These are phyloP conservation scores for Ectemnius lituratus DNA, from an alignment of 2,888 invertebrate species.

Conservation along the genomic window DNA sequence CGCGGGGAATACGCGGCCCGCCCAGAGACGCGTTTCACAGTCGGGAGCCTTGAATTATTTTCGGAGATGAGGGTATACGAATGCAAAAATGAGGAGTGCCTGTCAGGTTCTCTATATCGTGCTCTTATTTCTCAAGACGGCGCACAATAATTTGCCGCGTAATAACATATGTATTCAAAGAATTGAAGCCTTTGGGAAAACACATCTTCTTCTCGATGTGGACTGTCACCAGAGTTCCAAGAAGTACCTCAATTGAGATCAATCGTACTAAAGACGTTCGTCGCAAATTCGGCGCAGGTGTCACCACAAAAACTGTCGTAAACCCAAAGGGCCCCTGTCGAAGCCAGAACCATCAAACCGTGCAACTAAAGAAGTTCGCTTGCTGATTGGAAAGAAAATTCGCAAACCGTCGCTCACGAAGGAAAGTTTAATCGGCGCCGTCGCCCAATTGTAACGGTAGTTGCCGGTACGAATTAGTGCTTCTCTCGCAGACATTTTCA, in stretches of 20 bases:
- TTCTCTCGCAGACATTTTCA: conserved; percentile 20
- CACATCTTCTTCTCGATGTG: neutral
- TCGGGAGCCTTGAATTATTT: conserved; percentile 27
- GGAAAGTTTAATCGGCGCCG: conserved; percentile 36
- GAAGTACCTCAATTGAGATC: conserved; percentile 46
- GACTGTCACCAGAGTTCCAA: conserved; percentile 33
- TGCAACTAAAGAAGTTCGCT: neutral
- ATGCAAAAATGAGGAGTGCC: neutral
- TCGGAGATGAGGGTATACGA: conserved; percentile 16
- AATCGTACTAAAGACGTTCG: conserved; percentile 17
- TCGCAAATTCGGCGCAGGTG: conserved; percentile 24
- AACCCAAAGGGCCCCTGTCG: conserved; percentile 22
- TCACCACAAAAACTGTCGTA: conserved; percentile 41
- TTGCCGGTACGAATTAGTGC: conserved; percentile 46
- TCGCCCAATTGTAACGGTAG: conserved; percentile 13
- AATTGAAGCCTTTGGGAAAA: neutral
- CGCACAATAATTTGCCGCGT: neutral
- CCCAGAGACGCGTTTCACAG: conserved; percentile 2
- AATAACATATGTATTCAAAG: no score
- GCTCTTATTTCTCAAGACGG: neutral
- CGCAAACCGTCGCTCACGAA: conserved; percentile 25
- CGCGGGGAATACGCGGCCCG: neutral
- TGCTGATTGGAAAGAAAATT: conserved; percentile 10
- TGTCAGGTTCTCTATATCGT: conserved; percentile 16
- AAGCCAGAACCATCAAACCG: conserved; percentile 8